phyloP scores from a whole-genome alignment of 2,888 invertebrate genomes.

The Drosophila nr. fundita region DNA sequence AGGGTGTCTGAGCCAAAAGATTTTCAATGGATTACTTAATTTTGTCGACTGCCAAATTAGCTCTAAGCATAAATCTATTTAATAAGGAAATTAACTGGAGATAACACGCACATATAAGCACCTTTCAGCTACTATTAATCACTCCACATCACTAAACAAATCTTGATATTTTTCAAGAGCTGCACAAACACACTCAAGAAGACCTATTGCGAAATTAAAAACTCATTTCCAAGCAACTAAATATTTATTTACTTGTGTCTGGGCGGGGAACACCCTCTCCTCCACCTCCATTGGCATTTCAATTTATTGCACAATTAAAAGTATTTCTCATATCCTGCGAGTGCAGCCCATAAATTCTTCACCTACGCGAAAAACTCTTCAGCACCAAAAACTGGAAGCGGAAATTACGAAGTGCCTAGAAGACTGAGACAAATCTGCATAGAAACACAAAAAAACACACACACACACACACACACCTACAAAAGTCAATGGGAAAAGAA shows the following conservation, averaged over 20 bases:
- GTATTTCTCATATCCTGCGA: constrained; percentile 72
- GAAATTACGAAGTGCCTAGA: constrained; percentile 64
- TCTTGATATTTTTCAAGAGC: constrained; percentile 8
- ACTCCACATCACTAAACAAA: background rate
- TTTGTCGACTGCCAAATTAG: constrained; percentile 26
- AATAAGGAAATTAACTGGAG: constrained; percentile 27
- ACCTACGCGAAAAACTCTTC: constrained; percentile 42
- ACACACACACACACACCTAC: constrained; percentile 9
- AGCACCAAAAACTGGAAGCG: constrained; percentile 29
- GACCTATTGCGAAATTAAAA: constrained; percentile 33
- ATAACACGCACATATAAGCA: background rate
- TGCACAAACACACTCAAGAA: constrained; percentile 18
- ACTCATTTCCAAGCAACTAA: constrained; percentile 50
- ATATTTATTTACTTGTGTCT: constrained; percentile 38
- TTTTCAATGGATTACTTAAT: constrained; percentile 56
- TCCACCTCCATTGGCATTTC: constrained; percentile 28
- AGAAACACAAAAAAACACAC: constrained; percentile 8
- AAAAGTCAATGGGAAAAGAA: constrained; percentile 41
- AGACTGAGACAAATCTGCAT: constrained; percentile 9
- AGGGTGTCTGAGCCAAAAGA: constrained; percentile 19
- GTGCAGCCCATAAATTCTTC: constrained; percentile 53
- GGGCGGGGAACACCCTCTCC: background rate
- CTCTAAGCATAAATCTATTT: constrained; percentile 16
- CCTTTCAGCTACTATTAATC: background rate
- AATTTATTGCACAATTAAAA: constrained; percentile 73